Evolutionary conservation across 2,113 vertebrate species (phyloP), one percentile per base, ranked within the genome.

Genomic region (Saccopteryx bilineata): DNA sequence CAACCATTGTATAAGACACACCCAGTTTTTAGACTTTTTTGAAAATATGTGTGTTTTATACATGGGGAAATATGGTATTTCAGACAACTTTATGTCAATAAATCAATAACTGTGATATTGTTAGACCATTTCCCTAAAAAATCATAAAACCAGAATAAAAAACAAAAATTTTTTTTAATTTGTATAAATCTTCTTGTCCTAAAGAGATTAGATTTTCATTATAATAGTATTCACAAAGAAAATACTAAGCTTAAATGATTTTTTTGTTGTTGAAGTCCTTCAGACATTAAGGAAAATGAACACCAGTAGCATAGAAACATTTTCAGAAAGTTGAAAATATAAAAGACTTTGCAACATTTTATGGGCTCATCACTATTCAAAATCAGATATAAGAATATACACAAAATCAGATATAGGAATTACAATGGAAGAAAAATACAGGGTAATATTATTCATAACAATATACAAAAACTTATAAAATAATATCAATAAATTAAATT

Each of bases 341-440:
- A 14, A 89, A 75, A 96, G 21, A 61, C 2, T 85, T 83, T 48
- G 19, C 69, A 66, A 76, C 72, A 63, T 60, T 93, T 87, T 83
- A 61, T n/a, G 12, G 46, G 2, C 0, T 5, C 10, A 33, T 26
- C 7, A 54, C 50, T 68, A 80, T 88, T 93, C 26, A 68, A 7
- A 50, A 33, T 5, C 14, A 75, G 26, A 75, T 0, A 54, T 11
- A 84, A 26, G 7, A 4, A 60, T 65, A 39, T 39, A 39, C 3
- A 80, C 2, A 80, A 88, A 75, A 28, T 5, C 14, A 75, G 26
- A 75, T 0, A 54, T 11, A 84, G n/a, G 7, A 4, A 60, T 65
- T 71, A n/a, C 1, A 65, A 46, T 33, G 15, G 61, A 91, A 71
- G 48, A 12, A 75, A 88, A 71, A 23, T 50, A 23, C 33, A 94